A percentile compares a stretch with the other conserved stretches of the same genome.
phyloP scores from a whole-genome alignment of 1,140 invertebrate genomes.

The Drosophila prosaltans region DNA sequence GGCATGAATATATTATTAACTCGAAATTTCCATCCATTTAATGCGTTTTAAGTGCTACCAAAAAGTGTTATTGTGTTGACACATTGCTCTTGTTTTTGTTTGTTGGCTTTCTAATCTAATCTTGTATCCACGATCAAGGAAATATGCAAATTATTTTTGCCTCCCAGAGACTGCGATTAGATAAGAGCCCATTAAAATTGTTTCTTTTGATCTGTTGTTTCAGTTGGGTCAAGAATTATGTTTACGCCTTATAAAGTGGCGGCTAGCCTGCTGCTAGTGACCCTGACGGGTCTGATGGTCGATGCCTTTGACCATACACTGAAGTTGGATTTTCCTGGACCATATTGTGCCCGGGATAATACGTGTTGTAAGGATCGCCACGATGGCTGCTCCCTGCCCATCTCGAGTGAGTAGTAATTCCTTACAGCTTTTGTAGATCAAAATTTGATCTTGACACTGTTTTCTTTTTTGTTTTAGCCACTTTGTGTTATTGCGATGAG shows the following conservation, averaged over 20 bases:
- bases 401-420: slow-evolving; percentile 83
- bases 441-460: neutral
- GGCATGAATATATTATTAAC: slow-evolving; percentile 62
- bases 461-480: slow-evolving; percentile 83
- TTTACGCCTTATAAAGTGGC: slow-evolving; percentile 28
- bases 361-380: slow-evolving; percentile 88
- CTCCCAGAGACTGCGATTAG: slow-evolving; percentile 14
- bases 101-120: slow-evolving; percentile 14
- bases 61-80: slow-evolving; percentile 31
- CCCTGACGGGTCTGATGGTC: slow-evolving; percentile 43
- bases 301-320: slow-evolving; percentile 67
- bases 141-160: slow-evolving; percentile 8
- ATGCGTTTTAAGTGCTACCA: slow-evolving; percentile 28
- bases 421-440: neutral
- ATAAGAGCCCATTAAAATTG: slow-evolving; percentile 2
- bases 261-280: slow-evolving; percentile 34
- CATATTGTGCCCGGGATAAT: slow-evolving; percentile 70
- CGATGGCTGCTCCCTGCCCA: slow-evolving; percentile 90
- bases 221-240: neutral
- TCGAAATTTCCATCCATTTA: slow-evolving; percentile 2
- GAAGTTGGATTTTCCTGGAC: slow-evolving; percentile 70
- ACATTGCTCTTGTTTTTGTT: slow-evolving; percentile 41
- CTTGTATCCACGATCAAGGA: slow-evolving; percentile 34
- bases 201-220: neutral
- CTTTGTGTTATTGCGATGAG: slow-evolving; percentile 96